Conservation (phyloP, 2,113 vertebrate species). For the Argyrosomus japonicus region DNA sequence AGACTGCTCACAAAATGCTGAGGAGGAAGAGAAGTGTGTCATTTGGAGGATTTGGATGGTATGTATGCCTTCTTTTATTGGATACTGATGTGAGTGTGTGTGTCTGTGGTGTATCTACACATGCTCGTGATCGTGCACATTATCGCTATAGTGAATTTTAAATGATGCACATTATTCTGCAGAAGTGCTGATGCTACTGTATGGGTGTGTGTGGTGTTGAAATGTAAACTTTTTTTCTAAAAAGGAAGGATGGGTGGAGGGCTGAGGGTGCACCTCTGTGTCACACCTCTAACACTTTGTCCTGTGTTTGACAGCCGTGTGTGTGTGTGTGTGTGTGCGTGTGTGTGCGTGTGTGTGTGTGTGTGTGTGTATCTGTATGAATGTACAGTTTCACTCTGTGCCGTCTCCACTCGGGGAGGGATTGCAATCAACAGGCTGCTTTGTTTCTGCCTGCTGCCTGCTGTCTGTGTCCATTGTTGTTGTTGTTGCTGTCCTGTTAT, state of each 20-base stretch:
- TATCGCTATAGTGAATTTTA: background rate
- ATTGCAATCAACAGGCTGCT: slow-evolving; percentile 61
- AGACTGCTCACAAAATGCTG: slow-evolving; percentile 84
- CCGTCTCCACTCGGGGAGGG: slow-evolving; percentile 47
- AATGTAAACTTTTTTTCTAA: slow-evolving; percentile 51
- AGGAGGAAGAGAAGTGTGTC: slow-evolving; percentile 94
- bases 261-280: slow-evolving; percentile 25
- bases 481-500: slow-evolving; percentile 30
- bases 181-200: slow-evolving; percentile 9
- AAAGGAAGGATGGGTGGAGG: slow-evolving; percentile 81
- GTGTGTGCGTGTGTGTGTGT: slow-evolving; percentile 17
- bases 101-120: background rate
- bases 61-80: slow-evolving; percentile 73
- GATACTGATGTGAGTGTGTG: slow-evolving; percentile 1
- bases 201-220: slow-evolving; percentile 5
- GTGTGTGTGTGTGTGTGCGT: slow-evolving; percentile 12
- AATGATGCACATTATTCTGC: background rate
- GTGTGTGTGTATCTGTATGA: slow-evolving; percentile 9
- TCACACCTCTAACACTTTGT: slow-evolving; percentile 61
- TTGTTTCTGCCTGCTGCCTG: slow-evolving; percentile 53
- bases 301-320: slow-evolving; percentile 14
- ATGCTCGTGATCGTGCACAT: slow-evolving; percentile 18
- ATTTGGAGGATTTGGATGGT: slow-evolving; percentile 96
- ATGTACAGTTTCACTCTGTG: slow-evolving; percentile 50
- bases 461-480: slow-evolving; percentile 26